A percentile compares a stretch with the other conserved stretches of the same genome.
phyloP scores from a whole-genome alignment of 1,140 invertebrate genomes.

The Ooceraea biroi region DNA sequence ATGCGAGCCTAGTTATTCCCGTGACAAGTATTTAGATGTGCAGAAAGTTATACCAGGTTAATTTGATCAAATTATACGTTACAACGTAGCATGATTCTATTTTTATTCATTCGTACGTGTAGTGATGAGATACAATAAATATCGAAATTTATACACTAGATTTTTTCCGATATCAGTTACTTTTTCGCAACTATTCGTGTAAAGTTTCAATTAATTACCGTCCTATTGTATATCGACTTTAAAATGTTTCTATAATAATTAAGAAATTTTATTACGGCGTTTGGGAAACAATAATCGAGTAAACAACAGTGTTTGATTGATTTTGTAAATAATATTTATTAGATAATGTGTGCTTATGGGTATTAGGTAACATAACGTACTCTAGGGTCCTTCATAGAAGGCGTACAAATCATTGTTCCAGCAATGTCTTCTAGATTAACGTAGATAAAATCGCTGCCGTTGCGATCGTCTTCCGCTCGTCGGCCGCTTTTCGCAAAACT shows the following conservation, averaged over 20 bases:
- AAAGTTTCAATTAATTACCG: conserved; percentile 19
- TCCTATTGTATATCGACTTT: too few relatives aligned
- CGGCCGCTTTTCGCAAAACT: conserved; percentile 63
- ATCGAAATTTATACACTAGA: conserved; percentile 36
- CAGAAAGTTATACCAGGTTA: neutral
- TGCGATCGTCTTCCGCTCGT: conserved; percentile 73
- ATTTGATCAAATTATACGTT: neutral
- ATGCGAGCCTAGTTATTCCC: too few relatives aligned
- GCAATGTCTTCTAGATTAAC: conserved; percentile 84
- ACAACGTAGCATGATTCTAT: neutral
- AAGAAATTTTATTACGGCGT: neutral
- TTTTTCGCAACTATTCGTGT: conserved; percentile 13
- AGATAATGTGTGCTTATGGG: conserved; percentile 84
- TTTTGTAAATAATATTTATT: conserved; percentile 86
- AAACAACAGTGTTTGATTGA: conserved; percentile 41
- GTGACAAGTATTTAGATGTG: neutral
- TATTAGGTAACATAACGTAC: conserved; percentile 85
- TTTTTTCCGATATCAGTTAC: conserved; percentile 45
- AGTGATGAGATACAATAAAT: conserved; percentile 9
- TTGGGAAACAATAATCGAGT: neutral
- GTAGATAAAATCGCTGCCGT: conserved; percentile 83
- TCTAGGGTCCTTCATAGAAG: conserved; percentile 85
- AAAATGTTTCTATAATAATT: neutral
- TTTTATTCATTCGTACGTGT: conserved; percentile 33
- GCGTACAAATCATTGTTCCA: conserved; percentile 86